Base-by-base conservation (phyloP, 2,113 vertebrate genomes). In the Oreochromis aureus region DNA sequence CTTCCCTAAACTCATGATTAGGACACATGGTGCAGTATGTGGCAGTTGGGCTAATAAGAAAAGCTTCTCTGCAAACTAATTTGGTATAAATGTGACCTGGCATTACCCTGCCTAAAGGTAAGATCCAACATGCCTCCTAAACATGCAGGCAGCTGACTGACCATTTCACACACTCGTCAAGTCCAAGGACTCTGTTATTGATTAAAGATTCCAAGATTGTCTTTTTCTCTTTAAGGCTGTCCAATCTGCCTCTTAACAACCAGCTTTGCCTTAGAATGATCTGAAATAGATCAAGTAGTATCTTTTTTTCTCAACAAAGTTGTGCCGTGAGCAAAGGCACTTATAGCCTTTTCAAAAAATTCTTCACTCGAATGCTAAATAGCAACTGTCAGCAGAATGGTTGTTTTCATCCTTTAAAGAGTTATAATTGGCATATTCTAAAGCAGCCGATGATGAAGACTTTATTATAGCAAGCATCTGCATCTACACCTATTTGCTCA, bases 401-500 rank as follows among this genome's bases (percentile, higher is more conserved):
- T 82, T 80, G 80, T 91, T 92, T 92, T 93, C 79, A 80, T 88
- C 71, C 61, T 90, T 51, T 56, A 87, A 89, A 90, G 83, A 90
- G 86, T 66, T 91, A 82, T 90, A 93, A 91, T 89, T 85, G 81
- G 80, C 80, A 22, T 88, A 73, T 66, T 86, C 51, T 44, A 46
- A 90, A 86, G 90, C 81, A 39, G 66, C 88, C 56, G 71, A 73
- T 84, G 87, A 81, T 10, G 44, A 46, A 19, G 83, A 10, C 55
- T 87, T 92, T 93, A 87, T 92, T 76, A 80, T 54, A 61, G 66
- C 53, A 90, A 93, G 93, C 94, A 95, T 94, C 94, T 95, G 93
- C 93, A 85, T 82, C 78, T 46, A 73, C 87, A 85, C 88, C 87
- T 91, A 87, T 89, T 89, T 58, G 56, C 85, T 88, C 66, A 86